Percentiles rank a stretch among this genome's conserved stretches.
These are phyloP conservation scores for Hippoglossus hippoglossus DNA, from an alignment of 2,797 vertebrate genomes.

Conservation along the genomic window DNA sequence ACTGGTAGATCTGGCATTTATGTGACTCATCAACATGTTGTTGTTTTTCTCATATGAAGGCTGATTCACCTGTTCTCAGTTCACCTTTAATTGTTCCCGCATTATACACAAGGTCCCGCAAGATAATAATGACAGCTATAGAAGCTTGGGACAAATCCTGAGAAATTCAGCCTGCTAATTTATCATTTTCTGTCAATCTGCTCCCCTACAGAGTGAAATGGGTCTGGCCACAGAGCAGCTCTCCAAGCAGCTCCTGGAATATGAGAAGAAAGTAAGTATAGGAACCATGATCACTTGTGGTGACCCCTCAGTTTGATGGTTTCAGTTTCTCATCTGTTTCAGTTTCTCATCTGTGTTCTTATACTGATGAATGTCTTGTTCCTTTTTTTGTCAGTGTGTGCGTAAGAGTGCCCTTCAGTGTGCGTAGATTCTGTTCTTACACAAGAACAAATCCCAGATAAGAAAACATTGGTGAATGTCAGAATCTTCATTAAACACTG, in stretches of 20 bases:
- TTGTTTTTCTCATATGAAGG: slow-evolving; percentile 21
- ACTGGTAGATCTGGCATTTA: slow-evolving; percentile 10
- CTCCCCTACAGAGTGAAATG: slow-evolving; percentile 93
- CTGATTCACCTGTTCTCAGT: slow-evolving; percentile 7
- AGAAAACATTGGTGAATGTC: no score
- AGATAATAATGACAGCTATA: background rate
- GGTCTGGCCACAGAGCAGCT: slow-evolving; percentile 97
- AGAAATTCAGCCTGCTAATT: background rate
- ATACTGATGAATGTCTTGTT: no score
- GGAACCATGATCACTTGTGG: background rate
- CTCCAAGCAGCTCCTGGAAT: slow-evolving; percentile 93
- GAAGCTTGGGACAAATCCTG: background rate
- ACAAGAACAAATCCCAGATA: no score
- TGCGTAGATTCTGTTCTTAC: no score
- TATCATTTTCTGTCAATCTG: slow-evolving; percentile 13
- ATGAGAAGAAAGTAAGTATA: slow-evolving; percentile 93
- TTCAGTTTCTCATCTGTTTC: no score
- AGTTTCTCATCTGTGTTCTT: no score
- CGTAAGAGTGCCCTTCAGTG: no score
- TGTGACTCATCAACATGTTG: background rate
- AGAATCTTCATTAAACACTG: no score
- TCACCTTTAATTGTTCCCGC: slow-evolving; percentile 2
- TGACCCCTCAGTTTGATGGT: no score
- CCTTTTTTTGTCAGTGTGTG: no score
- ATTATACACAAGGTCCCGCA: background rate